phyloP scores from a whole-genome alignment of 2,797 vertebrate species.

The Hafferia zeledoni region DNA sequence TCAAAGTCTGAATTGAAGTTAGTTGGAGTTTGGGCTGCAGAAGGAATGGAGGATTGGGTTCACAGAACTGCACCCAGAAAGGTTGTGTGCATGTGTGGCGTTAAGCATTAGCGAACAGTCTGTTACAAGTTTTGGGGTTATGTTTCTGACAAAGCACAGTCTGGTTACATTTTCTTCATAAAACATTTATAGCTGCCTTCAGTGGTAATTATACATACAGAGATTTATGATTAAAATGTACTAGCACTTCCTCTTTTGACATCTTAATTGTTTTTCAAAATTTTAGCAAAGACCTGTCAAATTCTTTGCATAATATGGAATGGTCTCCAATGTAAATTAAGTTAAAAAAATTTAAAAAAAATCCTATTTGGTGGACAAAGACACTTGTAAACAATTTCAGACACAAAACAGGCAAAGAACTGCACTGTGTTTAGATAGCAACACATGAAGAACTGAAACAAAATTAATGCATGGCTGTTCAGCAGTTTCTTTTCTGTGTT shows the following conservation, averaged over 20 bases:
- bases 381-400: constrained; percentile 42
- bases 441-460: background rate
- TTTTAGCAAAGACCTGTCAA: constrained; percentile 72
- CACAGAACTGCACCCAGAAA: constrained; percentile 25
- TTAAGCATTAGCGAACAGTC: constrained; percentile 57
- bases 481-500: background rate
- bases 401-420: constrained; percentile 13
- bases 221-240: constrained; percentile 75
- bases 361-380: constrained; percentile 41
- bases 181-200: constrained; percentile 75
- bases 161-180: constrained; percentile 68
- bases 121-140: constrained; percentile 67
- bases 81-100: constrained; percentile 56
- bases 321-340: constrained; percentile 55
- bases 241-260: constrained; percentile 71
- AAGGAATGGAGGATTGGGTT: constrained; percentile 50
- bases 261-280: constrained; percentile 75
- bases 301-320: constrained; percentile 70
- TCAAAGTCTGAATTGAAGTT: background rate
- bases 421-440: background rate
- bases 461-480: background rate
- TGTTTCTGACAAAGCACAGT: constrained; percentile 67
- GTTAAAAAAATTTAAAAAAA: constrained; percentile 28
- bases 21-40: constrained; percentile 13
- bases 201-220: constrained; percentile 72